These are phyloP conservation scores for Drosophila biarmipes DNA, from an alignment of 1,140 invertebrate genomes.

Conservation along the genomic window DNA sequence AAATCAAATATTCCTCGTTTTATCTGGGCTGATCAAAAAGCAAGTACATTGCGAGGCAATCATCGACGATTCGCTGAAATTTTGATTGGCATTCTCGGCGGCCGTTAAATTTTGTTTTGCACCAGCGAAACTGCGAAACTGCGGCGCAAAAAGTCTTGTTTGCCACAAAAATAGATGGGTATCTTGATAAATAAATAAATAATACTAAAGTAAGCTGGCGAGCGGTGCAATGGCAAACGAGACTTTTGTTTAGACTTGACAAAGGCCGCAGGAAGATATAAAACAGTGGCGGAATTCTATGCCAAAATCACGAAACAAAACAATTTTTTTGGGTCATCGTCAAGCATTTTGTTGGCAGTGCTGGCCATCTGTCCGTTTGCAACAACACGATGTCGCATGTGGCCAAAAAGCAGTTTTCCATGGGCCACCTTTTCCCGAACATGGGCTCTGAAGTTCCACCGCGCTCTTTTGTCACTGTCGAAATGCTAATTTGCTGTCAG, in stretches of 20 bases:
- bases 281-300: slow-evolving; percentile 40
- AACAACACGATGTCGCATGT: slow-evolving; percentile 42
- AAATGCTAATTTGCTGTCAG: slow-evolving; percentile 57
- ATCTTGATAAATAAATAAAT: slow-evolving; percentile 49
- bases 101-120: slow-evolving; percentile 30
- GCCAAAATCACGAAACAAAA: slow-evolving; percentile 38
- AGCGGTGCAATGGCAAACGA: slow-evolving; percentile 17
- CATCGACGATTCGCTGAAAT: slow-evolving; percentile 27
- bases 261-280: slow-evolving; percentile 53
- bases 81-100: slow-evolving; percentile 38
- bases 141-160: slow-evolving; percentile 45
- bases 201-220: slow-evolving; percentile 38
- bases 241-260: slow-evolving; percentile 47
- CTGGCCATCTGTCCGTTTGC: slow-evolving; percentile 6
- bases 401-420: slow-evolving; percentile 22
- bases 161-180: slow-evolving; percentile 26
- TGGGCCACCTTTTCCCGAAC: slow-evolving; percentile 18
- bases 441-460: slow-evolving; percentile 21
- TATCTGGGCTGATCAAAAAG: not conserved
- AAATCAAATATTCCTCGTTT: not conserved
- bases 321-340: slow-evolving; percentile 48
- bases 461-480: slow-evolving; percentile 22
- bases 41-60: slow-evolving; percentile 19
- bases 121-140: slow-evolving; percentile 29
- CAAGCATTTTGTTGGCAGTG: slow-evolving; percentile 24